Evolutionary conservation across 2,888 invertebrate genomes (phyloP).

Genomic region (Eupithecia abbreviata): DNA sequence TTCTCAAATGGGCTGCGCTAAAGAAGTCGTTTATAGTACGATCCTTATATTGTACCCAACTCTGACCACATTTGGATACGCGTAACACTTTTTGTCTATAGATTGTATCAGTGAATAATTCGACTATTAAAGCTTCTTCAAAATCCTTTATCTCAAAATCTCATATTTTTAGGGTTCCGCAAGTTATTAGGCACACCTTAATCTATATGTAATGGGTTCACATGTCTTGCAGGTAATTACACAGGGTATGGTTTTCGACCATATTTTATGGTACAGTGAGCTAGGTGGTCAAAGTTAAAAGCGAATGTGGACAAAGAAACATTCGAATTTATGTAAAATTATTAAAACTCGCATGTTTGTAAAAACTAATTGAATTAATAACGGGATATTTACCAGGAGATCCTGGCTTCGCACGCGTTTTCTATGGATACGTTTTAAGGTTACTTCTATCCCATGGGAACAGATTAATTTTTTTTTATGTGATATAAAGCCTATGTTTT

Average conservation of each 20-base stretch:
- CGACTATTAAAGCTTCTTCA: neutral
- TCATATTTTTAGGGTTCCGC: conserved; percentile 57
- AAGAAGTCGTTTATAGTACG: too few relatives aligned
- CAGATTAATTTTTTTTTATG: too few relatives aligned
- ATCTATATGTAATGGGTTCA: conserved; percentile 83
- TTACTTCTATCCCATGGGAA: too few relatives aligned
- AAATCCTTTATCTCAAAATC: conserved; percentile 59
- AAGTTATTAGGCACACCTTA: conserved; percentile 69
- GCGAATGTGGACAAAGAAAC: neutral
- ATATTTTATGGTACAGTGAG: conserved; percentile 76
- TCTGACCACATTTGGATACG: conserved; percentile 41
- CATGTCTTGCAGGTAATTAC: conserved; percentile 79
- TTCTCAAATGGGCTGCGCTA: too few relatives aligned
- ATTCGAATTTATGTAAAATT: neutral
- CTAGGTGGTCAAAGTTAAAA: conserved; percentile 50
- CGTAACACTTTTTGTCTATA: conserved; percentile 16
- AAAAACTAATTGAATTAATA: too few relatives aligned
- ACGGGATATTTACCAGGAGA: too few relatives aligned
- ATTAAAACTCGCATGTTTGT: too few relatives aligned
- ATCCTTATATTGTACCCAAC: neutral
- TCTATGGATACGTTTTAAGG: too few relatives aligned
- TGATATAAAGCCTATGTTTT: too few relatives aligned
- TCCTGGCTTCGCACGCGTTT: too few relatives aligned
- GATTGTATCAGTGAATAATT: neutral
- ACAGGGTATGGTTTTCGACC: conserved; percentile 71